Conservation (phyloP, 2,797 vertebrate species). For the Sorex maritimensis region DNA sequence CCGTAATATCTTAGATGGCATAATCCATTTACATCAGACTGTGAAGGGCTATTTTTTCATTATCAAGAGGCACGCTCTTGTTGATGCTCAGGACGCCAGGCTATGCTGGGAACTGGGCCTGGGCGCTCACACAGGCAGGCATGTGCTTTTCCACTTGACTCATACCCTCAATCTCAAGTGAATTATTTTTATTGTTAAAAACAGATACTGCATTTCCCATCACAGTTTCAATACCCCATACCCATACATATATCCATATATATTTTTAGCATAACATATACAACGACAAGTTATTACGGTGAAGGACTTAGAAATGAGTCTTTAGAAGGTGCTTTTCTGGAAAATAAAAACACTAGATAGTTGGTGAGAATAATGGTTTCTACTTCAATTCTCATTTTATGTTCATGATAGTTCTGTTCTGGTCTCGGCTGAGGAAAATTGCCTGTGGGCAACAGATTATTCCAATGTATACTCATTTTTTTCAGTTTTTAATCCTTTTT, state of each 20-base stretch:
- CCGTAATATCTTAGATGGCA: not conserved
- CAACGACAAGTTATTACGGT: not conserved
- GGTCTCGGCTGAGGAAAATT: slow-evolving; percentile 28
- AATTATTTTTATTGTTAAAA: slow-evolving; percentile 6
- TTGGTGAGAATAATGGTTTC: slow-evolving; percentile 16
- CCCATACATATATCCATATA: not conserved
- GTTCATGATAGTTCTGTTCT: not conserved
- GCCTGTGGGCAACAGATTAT: slow-evolving; percentile 51
- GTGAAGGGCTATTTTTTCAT: no score
- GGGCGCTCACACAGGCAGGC: no score
- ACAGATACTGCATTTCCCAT: not conserved
- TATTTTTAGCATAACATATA: not conserved
- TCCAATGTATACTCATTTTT: not conserved
- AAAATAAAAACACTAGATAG: not conserved
- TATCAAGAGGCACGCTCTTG: no score
- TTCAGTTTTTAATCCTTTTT: slow-evolving; percentile 75
- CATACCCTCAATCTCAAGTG: no score
- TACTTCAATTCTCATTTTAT: slow-evolving; percentile 35
- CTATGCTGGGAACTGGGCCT: no score
- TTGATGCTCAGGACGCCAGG: no score
- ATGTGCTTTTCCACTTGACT: no score
- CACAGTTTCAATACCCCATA: not conserved
- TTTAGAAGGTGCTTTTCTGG: slow-evolving; percentile 18
- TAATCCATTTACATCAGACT: not conserved
- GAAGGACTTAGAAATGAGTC: not conserved